phyloP scores from a whole-genome alignment of 2,888 invertebrate species.

The Campoplex capitator region DNA sequence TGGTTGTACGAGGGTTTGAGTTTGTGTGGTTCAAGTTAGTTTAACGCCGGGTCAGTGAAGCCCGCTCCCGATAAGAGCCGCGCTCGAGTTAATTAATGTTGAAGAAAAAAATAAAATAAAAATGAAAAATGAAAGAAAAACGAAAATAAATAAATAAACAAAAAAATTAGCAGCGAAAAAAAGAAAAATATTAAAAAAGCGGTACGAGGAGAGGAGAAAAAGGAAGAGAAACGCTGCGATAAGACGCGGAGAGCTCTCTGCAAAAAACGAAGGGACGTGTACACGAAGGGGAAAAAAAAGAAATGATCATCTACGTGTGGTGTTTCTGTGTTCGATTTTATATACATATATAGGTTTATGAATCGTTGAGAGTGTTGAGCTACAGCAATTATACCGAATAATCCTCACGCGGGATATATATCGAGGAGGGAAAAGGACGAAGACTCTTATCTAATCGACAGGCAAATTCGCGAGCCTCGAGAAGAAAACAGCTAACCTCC shows the following conservation, averaged over 20 bases:
- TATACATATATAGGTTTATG: conserved; percentile 7
- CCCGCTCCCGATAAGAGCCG: conserved; percentile 75
- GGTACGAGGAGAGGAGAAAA: conserved; percentile 18
- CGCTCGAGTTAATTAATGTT: conserved; percentile 82
- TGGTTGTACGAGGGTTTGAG: conserved; percentile 15
- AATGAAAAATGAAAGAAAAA: conserved; percentile 69
- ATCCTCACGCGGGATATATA: conserved; percentile 62
- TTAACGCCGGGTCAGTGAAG: conserved; percentile 72
- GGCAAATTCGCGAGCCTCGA: conserved; percentile 64
- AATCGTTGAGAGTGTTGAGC: conserved; percentile 54
- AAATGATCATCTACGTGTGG: conserved; percentile 33
- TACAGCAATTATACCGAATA: conserved; percentile 71
- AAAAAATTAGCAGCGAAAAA: conserved; percentile 50
- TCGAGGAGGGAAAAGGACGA: conserved; percentile 56
- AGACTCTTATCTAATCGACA: conserved; percentile 70
- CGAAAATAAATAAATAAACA: conserved; percentile 68
- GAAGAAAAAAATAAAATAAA: conserved; percentile 72
- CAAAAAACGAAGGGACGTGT: conserved; percentile 1
- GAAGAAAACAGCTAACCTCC: conserved; percentile 68
- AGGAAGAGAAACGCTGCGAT: conserved; percentile 15
- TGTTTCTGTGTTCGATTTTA: conserved; percentile 10
- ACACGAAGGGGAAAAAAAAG: conserved; percentile 14
- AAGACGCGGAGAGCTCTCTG: conserved; percentile 22
- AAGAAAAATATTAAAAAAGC: conserved; percentile 26
- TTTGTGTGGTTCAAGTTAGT: conserved; percentile 64